Evolutionary conservation across 1,140 invertebrate genomes (phyloP).

Genomic region (Chrysopa pallens): DNA sequence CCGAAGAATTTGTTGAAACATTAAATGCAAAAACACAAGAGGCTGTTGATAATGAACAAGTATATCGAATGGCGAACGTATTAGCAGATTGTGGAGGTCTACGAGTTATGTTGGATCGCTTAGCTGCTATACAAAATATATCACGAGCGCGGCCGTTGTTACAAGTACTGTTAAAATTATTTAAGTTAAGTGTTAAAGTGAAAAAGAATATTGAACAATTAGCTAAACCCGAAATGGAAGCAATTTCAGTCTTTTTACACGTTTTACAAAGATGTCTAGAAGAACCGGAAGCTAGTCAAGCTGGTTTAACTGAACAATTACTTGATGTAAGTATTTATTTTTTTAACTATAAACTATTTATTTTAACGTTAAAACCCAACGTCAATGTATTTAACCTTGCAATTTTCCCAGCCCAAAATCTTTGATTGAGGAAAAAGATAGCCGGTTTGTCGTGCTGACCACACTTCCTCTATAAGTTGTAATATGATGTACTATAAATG

Average conservation of each 20-base stretch:
- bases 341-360: not conserved
- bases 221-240: conserved; percentile 44
- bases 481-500: too few relatives aligned
- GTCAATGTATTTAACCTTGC: too few relatives aligned
- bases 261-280: conserved; percentile 47
- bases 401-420: too few relatives aligned
- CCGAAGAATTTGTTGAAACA: conserved; percentile 95
- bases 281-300: conserved; percentile 39
- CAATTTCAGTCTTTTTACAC: conserved; percentile 46
- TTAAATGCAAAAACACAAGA: conserved; percentile 76
- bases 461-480: too few relatives aligned
- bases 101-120: conserved; percentile 54
- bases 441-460: too few relatives aligned
- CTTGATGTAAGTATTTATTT: conserved; percentile 36
- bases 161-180: conserved; percentile 68
- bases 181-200: conserved; percentile 67
- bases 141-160: conserved; percentile 58
- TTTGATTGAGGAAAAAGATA: too few relatives aligned
- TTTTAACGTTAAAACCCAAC: too few relatives aligned
- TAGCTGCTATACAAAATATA: conserved; percentile 48
- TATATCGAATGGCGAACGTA: conserved; percentile 61
- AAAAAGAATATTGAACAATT: conserved; percentile 49
- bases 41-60: conserved; percentile 84
- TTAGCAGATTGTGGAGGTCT: conserved; percentile 73
- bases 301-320: conserved; percentile 63